Conservation (phyloP, 2,888 invertebrate genomes). For the Tetheella fluctuosa region DNA sequence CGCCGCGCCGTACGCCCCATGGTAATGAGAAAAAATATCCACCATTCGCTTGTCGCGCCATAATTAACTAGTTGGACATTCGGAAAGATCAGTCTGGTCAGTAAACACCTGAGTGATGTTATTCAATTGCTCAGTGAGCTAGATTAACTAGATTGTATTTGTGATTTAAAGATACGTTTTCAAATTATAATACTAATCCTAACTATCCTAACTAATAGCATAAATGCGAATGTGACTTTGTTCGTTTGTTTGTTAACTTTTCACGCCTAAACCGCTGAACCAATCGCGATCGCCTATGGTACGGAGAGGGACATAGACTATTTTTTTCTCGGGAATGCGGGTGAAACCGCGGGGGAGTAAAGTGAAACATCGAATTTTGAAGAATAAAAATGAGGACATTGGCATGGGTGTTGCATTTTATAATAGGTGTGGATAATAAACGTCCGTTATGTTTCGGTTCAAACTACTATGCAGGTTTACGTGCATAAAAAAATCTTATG, state of each 20-base stretch:
- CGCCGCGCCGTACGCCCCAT: slow-evolving; percentile 51
- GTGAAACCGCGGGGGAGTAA: too few species aligned
- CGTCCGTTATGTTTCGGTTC: background rate
- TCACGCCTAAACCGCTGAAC: too few species aligned
- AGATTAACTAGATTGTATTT: too few species aligned
- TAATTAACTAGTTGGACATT: slow-evolving; percentile 60
- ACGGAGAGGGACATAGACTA: too few species aligned
- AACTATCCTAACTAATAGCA: too few species aligned
- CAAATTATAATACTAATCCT: too few species aligned
- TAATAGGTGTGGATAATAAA: background rate
- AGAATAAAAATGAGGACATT: background rate
- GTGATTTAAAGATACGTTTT: too few species aligned
- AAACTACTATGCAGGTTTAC: background rate
- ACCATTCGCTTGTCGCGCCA: slow-evolving; percentile 58
- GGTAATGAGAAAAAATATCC: slow-evolving; percentile 70
- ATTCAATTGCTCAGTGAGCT: slow-evolving; percentile 17
- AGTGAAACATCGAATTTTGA: background rate
- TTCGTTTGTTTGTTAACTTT: too few species aligned
- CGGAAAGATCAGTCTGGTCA: slow-evolving; percentile 24
- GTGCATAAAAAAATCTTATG: slow-evolving; percentile 31
- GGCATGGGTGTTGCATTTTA: background rate
- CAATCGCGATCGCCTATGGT: too few species aligned
- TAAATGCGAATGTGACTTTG: too few species aligned
- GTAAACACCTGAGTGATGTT: slow-evolving; percentile 24
- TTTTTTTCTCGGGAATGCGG: too few species aligned